Base-by-base conservation (phyloP, 2,888 invertebrate species). In the Hoplodrina blanda region DNA sequence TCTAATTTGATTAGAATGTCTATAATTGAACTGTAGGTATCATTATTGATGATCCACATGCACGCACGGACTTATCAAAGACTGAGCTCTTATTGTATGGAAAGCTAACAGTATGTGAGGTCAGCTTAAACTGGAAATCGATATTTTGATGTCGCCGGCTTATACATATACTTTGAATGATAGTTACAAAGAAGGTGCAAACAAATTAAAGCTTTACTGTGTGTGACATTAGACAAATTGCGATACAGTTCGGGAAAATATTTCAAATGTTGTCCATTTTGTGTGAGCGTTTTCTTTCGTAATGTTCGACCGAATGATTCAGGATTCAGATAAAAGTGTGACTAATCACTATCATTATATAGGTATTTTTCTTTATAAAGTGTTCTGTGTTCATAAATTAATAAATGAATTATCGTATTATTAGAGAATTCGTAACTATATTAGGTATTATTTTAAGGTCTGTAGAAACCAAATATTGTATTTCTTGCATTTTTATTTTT, bases 1-100 rank as follows among this genome's bases (percentile, higher is more conserved):
- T 64, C 25, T 30, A 20, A 63, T 76, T 69, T 80, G 25, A 50
- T 61, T 44, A 49, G 17, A 53, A 53, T 53, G 3, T n/a, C 19
- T 53, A 37, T 62, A n/a, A 57, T 54, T 54, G 62, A 54, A 62
- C 44, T 53, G 53, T n/a, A n/a, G n/a, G n/a, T n/a, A 53, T 53
- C 64, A 50, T 44, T 67, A 59, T 59, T 59, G 2, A 54, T 41
- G n/a, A n/a, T 5, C 30, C 4, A 33, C 52, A 17, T 50, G 11
- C 30, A 19, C 20, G 11, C 10, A 10, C 46, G 4, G 5, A 46
- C 15, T 15, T 44, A 46, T 46, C 46, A 46, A 17, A 17, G 46
- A 4, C 17, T 46, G 46, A 46, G 5, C 46, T 46, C 17, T 46
- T 4, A 17, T 46, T 46, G 5, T 17, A 17, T 1, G 46, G 5